Evolutionary conservation across 2,888 invertebrate genomes (phyloP), one percentile per base, ranked within the genome.

Genomic region (Cheiracanthium punctorium): DNA sequence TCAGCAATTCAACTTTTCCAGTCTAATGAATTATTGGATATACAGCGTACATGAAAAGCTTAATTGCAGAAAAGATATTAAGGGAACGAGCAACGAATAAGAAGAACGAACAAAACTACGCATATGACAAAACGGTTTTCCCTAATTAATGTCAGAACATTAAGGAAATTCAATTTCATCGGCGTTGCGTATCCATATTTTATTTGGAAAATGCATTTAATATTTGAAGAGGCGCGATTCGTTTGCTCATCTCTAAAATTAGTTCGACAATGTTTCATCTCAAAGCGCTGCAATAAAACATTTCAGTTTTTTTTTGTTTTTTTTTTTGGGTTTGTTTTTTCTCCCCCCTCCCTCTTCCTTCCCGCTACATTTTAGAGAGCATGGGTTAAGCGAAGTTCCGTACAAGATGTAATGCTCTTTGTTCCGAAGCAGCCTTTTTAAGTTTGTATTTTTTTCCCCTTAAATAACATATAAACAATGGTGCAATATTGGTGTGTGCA

Each of bases 131-230:
- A 82, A 82, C 76, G 71, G 64, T 73, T 67, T 41, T 76, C 58
- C 76, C 72, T 82, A 82, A 77, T 82, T 82, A 82, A 82, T 77
- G 76, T 67, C 28, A 28, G 71, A 82, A 82, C 82, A 82, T 82
- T 82, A 82, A 76, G 82, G 82, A 76, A 82, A 82, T 82, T 76
- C 75, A 82, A 82, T 82, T 82, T 82, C 75, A 43, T 65, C 82
- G 76, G 32, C 72, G 64, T 28, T 69, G 43, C 76, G 71, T 72
- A 82, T 72, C 82, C 82, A 82, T 82, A 82, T 82, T 82, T 82
- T 82, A 82, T 82, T 71, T 71, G 43, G 76, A 72, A 82, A 77
- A 82, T 82, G 76, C 82, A 74, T 82, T 82, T 82, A 82, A 82
- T 82, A 82, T 76, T 82, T 82, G 71, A 82, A 65, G 80, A 81